These are phyloP conservation scores for Drosophila equinoxialis DNA, from an alignment of 1,140 invertebrate genomes.

Conservation along the genomic window DNA sequence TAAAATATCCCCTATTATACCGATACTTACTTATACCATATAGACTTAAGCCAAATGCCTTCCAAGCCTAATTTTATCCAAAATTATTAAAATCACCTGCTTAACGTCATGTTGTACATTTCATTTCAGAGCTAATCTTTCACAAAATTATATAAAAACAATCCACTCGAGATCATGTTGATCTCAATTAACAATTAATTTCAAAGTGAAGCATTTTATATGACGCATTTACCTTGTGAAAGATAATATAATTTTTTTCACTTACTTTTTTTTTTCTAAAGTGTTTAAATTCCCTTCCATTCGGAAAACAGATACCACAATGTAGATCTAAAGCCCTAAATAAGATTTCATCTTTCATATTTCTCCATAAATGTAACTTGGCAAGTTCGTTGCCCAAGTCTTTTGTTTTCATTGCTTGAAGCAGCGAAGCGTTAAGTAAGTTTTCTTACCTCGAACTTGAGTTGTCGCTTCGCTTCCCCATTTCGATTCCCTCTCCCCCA, in stretches of 20 bases:
- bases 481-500: not conserved
- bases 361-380: conserved; percentile 8
- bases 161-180: too few relatives aligned
- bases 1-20: too few relatives aligned
- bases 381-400: conserved; percentile 73
- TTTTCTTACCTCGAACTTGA: conserved; percentile 45
- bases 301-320: too few relatives aligned
- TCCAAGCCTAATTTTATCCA: too few relatives aligned
- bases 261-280: not conserved
- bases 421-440: conserved; percentile 55
- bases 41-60: too few relatives aligned
- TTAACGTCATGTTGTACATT: too few relatives aligned
- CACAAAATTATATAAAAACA: too few relatives aligned
- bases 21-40: too few relatives aligned
- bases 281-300: not conserved
- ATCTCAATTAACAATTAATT: too few relatives aligned
- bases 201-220: too few relatives aligned
- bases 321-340: not conserved
- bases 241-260: not conserved
- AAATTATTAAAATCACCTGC: too few relatives aligned
- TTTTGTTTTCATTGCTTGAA: conserved; percentile 54
- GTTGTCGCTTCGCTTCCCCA: conserved; percentile 4
- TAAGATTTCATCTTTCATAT: not conserved
- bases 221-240: not conserved
- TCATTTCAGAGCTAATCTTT: too few relatives aligned